A percentile compares a stretch with the other conserved stretches of the same genome.
Evolutionary conservation across 2,797 vertebrate genomes (phyloP).

Genomic region (Australoheros facetus): DNA sequence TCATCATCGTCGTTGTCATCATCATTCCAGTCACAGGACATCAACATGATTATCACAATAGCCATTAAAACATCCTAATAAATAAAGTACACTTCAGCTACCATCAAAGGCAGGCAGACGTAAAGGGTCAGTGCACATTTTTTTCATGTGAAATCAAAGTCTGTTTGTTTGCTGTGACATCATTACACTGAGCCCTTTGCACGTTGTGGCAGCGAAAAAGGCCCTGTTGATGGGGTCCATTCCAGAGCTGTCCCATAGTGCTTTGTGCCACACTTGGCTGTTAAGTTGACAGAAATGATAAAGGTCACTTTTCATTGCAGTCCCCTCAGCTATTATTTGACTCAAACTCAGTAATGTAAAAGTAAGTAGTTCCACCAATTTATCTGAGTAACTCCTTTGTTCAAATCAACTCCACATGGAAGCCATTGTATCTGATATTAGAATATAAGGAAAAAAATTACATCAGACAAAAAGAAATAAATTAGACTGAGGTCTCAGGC

Average conservation of each 20-base stretch:
- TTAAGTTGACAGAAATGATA: constrained; percentile 13
- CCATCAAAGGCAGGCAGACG: constrained; percentile 11
- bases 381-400: background rate
- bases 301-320: constrained; percentile 45
- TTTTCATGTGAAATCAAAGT: constrained; percentile 17
- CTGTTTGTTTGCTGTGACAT: constrained; percentile 35
- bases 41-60: background rate
- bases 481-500: constrained; percentile 87
- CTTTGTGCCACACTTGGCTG: constrained; percentile 36
- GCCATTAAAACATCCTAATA: background rate
- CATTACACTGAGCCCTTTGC: constrained; percentile 53
- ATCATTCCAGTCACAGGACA: constrained; percentile 2
- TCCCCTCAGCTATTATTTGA: background rate
- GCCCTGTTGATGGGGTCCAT: constrained; percentile 9
- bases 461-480: background rate
- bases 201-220: background rate
- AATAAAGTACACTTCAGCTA: constrained; percentile 45
- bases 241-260: constrained; percentile 29
- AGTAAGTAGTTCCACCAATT: background rate
- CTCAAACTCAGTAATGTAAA: background rate
- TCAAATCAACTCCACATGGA: background rate
- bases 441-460: background rate
- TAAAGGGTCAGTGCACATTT: constrained; percentile 53
- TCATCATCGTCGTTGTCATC: background rate
- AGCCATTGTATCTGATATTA: background rate